Conservation (phyloP, 2,797 vertebrate species). For the Melanotaenia maccullochi region DNA sequence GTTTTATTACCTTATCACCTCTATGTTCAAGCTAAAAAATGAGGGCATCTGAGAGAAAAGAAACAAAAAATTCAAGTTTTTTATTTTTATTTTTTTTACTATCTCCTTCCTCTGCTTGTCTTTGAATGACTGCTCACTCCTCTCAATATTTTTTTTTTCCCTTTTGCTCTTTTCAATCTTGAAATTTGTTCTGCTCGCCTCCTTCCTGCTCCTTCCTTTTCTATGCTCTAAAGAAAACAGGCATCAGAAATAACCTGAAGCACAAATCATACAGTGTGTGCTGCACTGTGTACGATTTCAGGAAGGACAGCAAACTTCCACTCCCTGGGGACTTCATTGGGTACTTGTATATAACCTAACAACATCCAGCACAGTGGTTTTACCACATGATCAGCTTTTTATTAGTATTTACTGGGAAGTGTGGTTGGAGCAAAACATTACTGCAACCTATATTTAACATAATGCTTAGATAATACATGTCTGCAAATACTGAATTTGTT, state of each 20-base stretch:
- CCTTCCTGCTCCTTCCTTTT: conserved; percentile 8
- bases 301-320: neutral
- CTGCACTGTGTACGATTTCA: neutral
- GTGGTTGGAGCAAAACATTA: neutral
- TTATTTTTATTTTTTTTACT: neutral
- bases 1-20: conserved; percentile 8
- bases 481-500: accelerated
- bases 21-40: conserved; percentile 1
- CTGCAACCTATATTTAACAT: neutral
- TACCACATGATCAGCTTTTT: neutral
- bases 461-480: too few relatives aligned
- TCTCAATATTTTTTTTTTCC: conserved; percentile 10
- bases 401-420: neutral
- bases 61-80: too few relatives aligned
- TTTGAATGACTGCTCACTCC: conserved; percentile 13
- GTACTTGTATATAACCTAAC: too few relatives aligned
- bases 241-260: conserved; percentile 7
- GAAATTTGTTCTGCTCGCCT: conserved; percentile 1
- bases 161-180: conserved; percentile 15
- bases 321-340: neutral
- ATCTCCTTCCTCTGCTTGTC: conserved; percentile 1
- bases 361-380: too few relatives aligned
- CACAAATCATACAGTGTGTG: neutral
- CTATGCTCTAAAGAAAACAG: neutral
- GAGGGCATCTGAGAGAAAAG: conserved; percentile 1